Base-by-base conservation (phyloP, 2,888 invertebrate species). In the Cylindroiulus punctatus region DNA sequence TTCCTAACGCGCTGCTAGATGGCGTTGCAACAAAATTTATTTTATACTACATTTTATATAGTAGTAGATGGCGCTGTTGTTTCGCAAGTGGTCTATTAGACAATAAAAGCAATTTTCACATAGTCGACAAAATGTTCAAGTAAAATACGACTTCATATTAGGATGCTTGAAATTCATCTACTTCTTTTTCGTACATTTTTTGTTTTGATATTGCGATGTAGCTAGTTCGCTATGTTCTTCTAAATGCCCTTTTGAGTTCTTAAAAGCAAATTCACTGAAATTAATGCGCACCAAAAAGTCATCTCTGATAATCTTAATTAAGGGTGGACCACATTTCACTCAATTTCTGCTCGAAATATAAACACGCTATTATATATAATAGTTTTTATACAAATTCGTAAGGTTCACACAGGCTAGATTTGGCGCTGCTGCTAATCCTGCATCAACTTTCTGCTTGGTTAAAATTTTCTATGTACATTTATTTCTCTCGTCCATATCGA, bases 361-460 rank as follows among this genome's bases (percentile, higher is more conserved):
- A 76, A 76, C 76, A 76, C 76, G 76, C 76, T 76, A 76, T 76
- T 17, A 76, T 76, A 76, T 76, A 76, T 76, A 76, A 76, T 76
- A 26, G 76, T 65, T 76, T 76, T 76, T 76, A 76, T 76, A 76
- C 76, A 76, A 76, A 30, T 76, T 76, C 30, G 26, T 76, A 76
- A 76, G 76, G 26, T 30, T 76, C 76, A 30, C 26, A 30, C 76
- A 76, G 65, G 65, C 22, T 57, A 0, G 26, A 65, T 30, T 76
- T 76, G 14, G 76, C 76, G 14, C 26, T 76, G 26, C 76, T 76
- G 76, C 76, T 30, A 76, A 76, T 76, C 76, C 76, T 76, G 76
- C 30, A 76, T 76, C 76, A 26, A 30, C 30, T 76, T 76, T 76
- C 76, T 76, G 76, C 26, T 76, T 76, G 76, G 26, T 76, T 76